Conservation (phyloP, 1,140 invertebrate species). For the Drosophila sulfurigaster region DNA sequence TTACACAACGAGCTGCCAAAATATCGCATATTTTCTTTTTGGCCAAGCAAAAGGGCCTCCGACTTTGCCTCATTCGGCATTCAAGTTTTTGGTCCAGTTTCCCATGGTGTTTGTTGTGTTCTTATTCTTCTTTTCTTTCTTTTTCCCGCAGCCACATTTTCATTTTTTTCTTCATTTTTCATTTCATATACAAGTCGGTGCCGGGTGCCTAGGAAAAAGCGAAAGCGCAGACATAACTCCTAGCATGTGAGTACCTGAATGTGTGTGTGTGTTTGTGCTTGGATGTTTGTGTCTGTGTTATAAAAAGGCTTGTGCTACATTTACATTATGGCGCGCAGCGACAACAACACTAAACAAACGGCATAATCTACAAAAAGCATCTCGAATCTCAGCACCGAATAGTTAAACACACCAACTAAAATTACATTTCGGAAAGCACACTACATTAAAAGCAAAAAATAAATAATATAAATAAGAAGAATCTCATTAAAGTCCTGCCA, state of each 20-base stretch:
- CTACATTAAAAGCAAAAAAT: no score
- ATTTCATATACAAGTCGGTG: conserved; percentile 39
- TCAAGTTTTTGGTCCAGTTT: conserved; percentile 72
- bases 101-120: conserved; percentile 59
- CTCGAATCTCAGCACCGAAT: conserved; percentile 28
- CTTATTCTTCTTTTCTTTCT: conserved; percentile 43
- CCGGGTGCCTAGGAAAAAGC: conserved; percentile 59
- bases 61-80: conserved; percentile 42
- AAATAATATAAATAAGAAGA: no score
- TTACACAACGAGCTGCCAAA: conserved; percentile 48
- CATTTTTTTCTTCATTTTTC: conserved; percentile 1
- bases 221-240: conserved; percentile 80
- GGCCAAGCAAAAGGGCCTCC: conserved; percentile 41
- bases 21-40: conserved; percentile 66
- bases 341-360: conserved; percentile 77
- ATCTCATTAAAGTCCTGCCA: no score
- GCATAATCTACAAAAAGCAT: conserved; percentile 73
- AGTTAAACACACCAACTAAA: conserved; percentile 26
- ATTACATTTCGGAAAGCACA: background rate
- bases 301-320: conserved; percentile 83
- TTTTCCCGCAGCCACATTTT: background rate
- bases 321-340: conserved; percentile 78
- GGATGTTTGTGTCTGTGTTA: conserved; percentile 61
- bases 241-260: conserved; percentile 41
- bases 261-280: conserved; percentile 37